These are phyloP conservation scores for Mesitornis unicolor DNA, from an alignment of 2,113 vertebrate species.

Conservation along the genomic window DNA sequence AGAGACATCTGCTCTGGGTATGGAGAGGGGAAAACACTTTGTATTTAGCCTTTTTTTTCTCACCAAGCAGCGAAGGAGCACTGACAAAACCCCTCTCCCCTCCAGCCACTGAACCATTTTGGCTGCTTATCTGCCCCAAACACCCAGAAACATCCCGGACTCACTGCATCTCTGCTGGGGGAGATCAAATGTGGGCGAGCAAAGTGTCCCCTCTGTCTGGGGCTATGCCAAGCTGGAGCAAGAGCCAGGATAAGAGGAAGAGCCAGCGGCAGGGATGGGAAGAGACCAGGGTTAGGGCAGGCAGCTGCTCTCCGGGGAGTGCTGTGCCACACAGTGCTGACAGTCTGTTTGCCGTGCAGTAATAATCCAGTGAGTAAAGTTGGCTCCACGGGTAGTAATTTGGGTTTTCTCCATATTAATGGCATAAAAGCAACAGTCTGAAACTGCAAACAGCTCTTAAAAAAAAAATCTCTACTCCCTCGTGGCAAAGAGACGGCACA, in stretches of 20 bases:
- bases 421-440: conserved; percentile 54
- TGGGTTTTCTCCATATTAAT: conserved; percentile 38
- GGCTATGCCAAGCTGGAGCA: neutral
- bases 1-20: neutral
- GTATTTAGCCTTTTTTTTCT: neutral
- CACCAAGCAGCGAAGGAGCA: neutral
- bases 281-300: neutral
- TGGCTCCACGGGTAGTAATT: neutral
- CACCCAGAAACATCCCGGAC: rapidly evolving
- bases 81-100: neutral
- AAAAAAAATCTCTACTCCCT: conserved; percentile 50
- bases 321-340: rapidly evolving
- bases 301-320: neutral
- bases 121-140: neutral
- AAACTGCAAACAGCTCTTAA: conserved; percentile 54
- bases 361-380: neutral
- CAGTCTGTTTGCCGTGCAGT: neutral
- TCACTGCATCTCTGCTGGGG: rapidly evolving
- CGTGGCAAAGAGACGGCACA: neutral
- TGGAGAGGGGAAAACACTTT: neutral
- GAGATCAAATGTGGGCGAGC: rapidly evolving
- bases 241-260: neutral
- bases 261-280: neutral
- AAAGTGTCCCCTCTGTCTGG: neutral
- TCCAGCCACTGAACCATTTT: neutral